Percentiles rank a stretch among this genome's conserved stretches.
Evolutionary conservation across 2,113 vertebrate species (phyloP).

Genomic region (Rousettus leschenaultii): DNA sequence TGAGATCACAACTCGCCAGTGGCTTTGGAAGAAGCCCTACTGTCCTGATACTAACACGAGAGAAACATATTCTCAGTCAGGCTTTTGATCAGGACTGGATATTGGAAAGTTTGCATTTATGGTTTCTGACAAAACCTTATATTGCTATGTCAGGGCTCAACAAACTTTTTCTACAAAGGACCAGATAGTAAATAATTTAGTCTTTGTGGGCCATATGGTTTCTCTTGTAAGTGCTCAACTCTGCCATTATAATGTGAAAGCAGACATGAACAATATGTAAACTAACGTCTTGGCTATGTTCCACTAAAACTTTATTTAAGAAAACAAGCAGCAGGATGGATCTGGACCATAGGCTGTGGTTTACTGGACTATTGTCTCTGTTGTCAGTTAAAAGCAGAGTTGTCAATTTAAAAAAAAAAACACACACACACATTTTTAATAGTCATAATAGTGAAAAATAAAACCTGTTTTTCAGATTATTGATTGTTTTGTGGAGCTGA

Average conservation of each 20-base stretch:
- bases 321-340: background rate
- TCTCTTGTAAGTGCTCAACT: background rate
- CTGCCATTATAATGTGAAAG: background rate
- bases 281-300: background rate
- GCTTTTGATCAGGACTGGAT: background rate
- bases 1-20: background rate
- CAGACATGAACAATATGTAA: background rate
- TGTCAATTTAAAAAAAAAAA: background rate
- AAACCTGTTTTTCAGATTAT: background rate
- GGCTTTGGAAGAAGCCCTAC: background rate
- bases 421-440: no score
- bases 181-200: background rate
- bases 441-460: background rate
- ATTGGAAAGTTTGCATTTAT: background rate
- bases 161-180: background rate
- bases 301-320: background rate
- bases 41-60: background rate
- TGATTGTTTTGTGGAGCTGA: background rate
- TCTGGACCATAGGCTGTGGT: background rate
- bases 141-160: background rate
- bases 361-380: background rate
- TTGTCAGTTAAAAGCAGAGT: background rate
- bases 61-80: background rate
- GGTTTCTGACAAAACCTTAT: background rate
- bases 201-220: background rate